Evolutionary conservation across 53 echinoderm and acorn worm species (phyloP), one percentile per base, ranked within the genome.

Genomic region (Henricia sp.): DNA sequence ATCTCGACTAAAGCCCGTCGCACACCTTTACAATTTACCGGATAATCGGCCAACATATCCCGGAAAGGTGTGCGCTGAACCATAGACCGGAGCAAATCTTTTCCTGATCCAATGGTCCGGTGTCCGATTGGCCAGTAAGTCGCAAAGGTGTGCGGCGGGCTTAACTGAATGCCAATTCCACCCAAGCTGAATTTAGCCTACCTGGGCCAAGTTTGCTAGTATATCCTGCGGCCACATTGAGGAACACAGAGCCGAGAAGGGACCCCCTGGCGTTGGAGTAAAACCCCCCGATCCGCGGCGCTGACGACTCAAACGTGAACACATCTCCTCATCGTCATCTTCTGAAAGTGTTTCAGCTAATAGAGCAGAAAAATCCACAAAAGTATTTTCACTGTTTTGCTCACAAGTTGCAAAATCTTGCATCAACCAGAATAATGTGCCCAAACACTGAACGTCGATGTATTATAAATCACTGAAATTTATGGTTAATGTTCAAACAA

Each of bases 181-280:
- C 20, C 20, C n/a, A 11, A 9, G 20, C 10, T 60, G 8, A 11
- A 11, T 60, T 14, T 29, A 43, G 4, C 77, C 13, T 72, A 97
- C 94, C 94, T 97, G 94, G 43, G 94, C 92, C 76, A 97, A 69
- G 34, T 90, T 94, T 33, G 94, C 92, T 43, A 97, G 89, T 39
- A 97, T 97, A 51, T 97, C 93, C 73, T 92, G 92, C 2, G 94
- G 97, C 94, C 94, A 94, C 97, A 97, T 94, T 55, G 90, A 90
- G 67, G 97, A 88, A 51, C 90, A 90, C 51, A 99, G 92, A 48
- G 95, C 99, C n/a, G 99, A 99, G 83, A 99, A 99, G 35, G 99
- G 99, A 2, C 99, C 95, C 12, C 99, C 99, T 2, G 99, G 95
- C 72, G 99, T 70, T 3, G 95, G 94, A 70, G 92, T 90, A 71